Evolutionary conservation across 2,113 vertebrate genomes (phyloP).

Genomic region (Poicephalus gulielmi): DNA sequence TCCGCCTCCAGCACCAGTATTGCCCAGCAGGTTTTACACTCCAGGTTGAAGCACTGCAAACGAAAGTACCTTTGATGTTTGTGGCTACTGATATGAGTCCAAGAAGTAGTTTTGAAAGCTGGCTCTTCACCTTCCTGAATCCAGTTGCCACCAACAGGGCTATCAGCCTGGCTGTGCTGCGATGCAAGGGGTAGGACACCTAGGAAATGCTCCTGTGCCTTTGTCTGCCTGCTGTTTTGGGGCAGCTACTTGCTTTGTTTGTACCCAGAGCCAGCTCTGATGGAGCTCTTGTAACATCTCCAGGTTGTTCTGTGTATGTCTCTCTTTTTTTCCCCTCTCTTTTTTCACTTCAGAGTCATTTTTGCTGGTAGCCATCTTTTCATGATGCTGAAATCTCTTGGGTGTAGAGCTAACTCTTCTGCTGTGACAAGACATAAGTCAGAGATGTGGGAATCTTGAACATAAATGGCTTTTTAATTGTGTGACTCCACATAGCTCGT

Average conservation of each 20-base stretch:
- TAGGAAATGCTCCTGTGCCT: not conserved
- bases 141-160: not conserved
- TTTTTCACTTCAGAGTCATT: not conserved
- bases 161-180: not conserved
- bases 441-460: not conserved
- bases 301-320: not conserved
- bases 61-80: not conserved
- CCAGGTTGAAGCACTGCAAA: not conserved
- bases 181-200: not conserved
- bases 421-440: not conserved
- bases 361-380: not conserved
- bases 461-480: slow-evolving; percentile 45
- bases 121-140: not conserved
- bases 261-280: not conserved
- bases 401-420: not conserved
- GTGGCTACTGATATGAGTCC: rapidly evolving
- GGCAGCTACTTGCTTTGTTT: not conserved
- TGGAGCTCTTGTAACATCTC: not conserved
- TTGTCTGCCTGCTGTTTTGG: not conserved
- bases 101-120: not conserved
- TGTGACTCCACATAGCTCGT: not conserved
- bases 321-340: not conserved
- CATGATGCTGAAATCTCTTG: rapidly evolving
- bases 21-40: not conserved
- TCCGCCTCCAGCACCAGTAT: not conserved